Evolutionary conservation across 2,888 invertebrate species (phyloP), one percentile per base, ranked within the genome.

Genomic region (Dryococelus australis): DNA sequence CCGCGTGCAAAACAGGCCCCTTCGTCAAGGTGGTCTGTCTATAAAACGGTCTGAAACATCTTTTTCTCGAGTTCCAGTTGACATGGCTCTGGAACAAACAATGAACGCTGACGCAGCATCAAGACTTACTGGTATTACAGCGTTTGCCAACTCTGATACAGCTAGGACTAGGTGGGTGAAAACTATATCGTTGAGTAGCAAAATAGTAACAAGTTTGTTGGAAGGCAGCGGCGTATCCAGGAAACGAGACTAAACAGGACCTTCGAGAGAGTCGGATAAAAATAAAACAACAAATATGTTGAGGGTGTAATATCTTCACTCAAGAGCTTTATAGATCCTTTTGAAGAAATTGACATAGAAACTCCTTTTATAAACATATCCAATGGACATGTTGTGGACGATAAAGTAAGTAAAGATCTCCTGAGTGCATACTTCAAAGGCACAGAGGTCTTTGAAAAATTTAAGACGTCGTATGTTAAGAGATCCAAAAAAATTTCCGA

Each of bases 161-260:
- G 28, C 83, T 13, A 5, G 35, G 28, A 2, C 6, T 20, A 28
- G 9, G 35, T 83, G 83, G 83, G 28, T 83, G 35, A 83, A 83
- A 83, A 83, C 83, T 83, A 83, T 35, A 83, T 83, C 83, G 28
- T 43, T 24, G 16, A 83, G 83, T 5, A 83, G 83, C 83, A 83
- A 83, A 83, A 83, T 83, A 83, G 83, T 83, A 10, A 83, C 83
- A 83, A 27, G 83, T 83, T 83, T 83, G 43, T 83, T 83, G 83
- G 27, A 83, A 28, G n/a, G 27, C 28, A 83, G 83, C 28, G 28
- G 28, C 24, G 24, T 83, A 83, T 27, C 28, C 24, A 83, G 83
- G 28, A 83, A 83, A 27, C 83, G 2, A 83, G 83, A 83, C 83
- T 83, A 83, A 83, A 83, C 35, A 83, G 4, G 35, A 83, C 43